Evolutionary conservation across 2,888 invertebrate species (phyloP), one percentile per base, ranked within the genome.

Genomic region (Agrochola lychnidis): DNA sequence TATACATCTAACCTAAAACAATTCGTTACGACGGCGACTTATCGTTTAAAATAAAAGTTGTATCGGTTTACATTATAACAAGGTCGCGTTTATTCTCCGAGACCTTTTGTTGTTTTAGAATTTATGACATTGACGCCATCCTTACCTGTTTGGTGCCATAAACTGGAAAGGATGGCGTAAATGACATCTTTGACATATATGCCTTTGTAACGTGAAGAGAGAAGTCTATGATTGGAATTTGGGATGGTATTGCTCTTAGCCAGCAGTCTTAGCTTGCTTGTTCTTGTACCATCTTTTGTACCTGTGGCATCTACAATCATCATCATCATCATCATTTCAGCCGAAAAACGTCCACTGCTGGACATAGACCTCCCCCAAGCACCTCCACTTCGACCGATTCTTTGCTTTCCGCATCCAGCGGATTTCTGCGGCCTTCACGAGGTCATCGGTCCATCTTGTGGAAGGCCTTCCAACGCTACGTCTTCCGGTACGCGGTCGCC

Each of bases 11-110:
- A 30, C 42, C 42, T 45, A 30, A 48, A 66, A 30, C 22, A 40
- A 19, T 4, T 48, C 14, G 25, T 48, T 10, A 63, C 16, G 22
- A 40, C 45, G 9, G 36, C 56, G 25, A 30, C 36, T 3, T 40
- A 70, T 45, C 36, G 45, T 69, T 53, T 53, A 25, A 56, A 78
- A 78, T 56, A 48, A 62, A 62, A 78, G 36, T 48, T 22, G 70
- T 70, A 30, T 77, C 70, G 19, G 70, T 19, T 77, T 70, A 70
- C 79, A 12, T 79, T 77, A 62, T 62, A 79, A 77, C 45, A 79
- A 77, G 61, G 62, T 56, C 62, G 40, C 22, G 6, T 48, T 61
- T 78, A 70, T 56, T 78, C 25, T 10, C 2, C 12, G 16, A 40
- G 25, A 56, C 45, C 66, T 16, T 78, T 42, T 61, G 61, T 61